A percentile compares a stretch with the other conserved stretches of the same genome.
Conservation (phyloP, 2,113 vertebrate species). For the Dipodomys merriami region DNA sequence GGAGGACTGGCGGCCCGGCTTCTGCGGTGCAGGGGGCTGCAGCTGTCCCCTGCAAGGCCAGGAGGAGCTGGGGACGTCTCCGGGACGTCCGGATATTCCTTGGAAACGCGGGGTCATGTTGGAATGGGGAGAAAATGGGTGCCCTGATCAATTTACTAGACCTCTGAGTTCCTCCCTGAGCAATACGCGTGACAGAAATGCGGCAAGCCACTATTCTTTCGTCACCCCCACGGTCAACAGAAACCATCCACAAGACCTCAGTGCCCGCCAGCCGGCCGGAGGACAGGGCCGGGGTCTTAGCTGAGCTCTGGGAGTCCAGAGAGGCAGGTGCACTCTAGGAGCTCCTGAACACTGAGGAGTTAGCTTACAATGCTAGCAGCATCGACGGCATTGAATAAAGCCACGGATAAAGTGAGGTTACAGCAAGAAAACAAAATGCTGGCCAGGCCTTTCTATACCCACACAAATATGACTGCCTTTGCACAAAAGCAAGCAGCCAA, state of each 20-base stretch:
- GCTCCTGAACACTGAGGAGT: background rate
- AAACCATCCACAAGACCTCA: background rate
- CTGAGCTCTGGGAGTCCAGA: background rate
- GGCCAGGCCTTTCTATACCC: background rate
- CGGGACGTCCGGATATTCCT: too few relatives aligned
- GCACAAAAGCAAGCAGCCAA: slow-evolving; percentile 8
- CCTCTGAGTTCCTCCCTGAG: slow-evolving; percentile 9
- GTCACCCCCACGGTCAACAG: slow-evolving; percentile 7
- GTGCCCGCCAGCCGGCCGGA: background rate
- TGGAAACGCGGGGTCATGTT: background rate
- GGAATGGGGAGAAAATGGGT: slow-evolving; percentile 7
- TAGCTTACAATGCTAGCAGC: background rate
- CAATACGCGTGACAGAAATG: background rate
- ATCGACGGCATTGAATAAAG: background rate
- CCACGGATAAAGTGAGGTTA: background rate
- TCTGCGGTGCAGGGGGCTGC: too few relatives aligned
- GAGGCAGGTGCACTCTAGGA: background rate
- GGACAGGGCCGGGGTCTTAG: too few relatives aligned
- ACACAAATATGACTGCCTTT: background rate
- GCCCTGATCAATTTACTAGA: background rate
- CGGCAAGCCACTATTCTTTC: slow-evolving; percentile 43
- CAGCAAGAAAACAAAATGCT: background rate
- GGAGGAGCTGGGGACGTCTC: too few relatives aligned
- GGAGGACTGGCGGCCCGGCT: too few relatives aligned
- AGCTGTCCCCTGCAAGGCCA: too few relatives aligned